Evolutionary conservation across 64 coral and sea anemone species (phyloP), one percentile per base, ranked within the genome.

Genomic region (Astreopora myriophthalma): DNA sequence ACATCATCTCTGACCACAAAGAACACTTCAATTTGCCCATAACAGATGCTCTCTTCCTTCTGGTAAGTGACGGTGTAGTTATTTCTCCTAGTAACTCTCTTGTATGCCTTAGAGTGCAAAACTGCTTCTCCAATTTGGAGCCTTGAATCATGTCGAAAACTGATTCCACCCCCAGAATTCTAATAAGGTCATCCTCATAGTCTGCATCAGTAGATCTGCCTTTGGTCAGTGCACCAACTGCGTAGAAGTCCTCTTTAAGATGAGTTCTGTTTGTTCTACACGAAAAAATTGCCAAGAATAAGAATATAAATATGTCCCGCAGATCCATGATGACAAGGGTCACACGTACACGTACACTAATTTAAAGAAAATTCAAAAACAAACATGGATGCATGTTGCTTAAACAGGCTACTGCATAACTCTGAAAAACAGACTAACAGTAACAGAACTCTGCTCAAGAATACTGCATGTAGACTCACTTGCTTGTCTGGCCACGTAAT

Each of bases 21-120:
- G 46, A 88, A 88, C 35, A 25, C 86, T 88, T 88, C 52, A 88
- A 88, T 88, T 60, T 71, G 52, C 20, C 71, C 86, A 76, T 76
- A 76, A 76, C 38, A 46, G 6, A 48, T 76, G n/a, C 73, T 48
- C 1, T 48, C 73, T 10, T 5, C 39, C 8, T 76, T 17, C 73
- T 3, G n/a, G 73, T 48, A 76, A 48, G 37, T 37, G 25, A 76
- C 23, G 19, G 73, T 48, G 22, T 76, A 76, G n/a, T 48, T 76
- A 16, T 76, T 76, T 27, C 73, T 24, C 25, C 37, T 76, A 23
- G 22, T 2, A 1, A 76, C 73, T 25, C 39, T 38, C 25, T 46
- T 76, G 38, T 48, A 76, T 37, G 0, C 22, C 25, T 1, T 26
- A n/a, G 73, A 76, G 38, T 76, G 73, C 3, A 76, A 76, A 1